These are phyloP conservation scores for Pachypeltis micranthus DNA, from an alignment of 1,140 invertebrate genomes.

Conservation along the genomic window DNA sequence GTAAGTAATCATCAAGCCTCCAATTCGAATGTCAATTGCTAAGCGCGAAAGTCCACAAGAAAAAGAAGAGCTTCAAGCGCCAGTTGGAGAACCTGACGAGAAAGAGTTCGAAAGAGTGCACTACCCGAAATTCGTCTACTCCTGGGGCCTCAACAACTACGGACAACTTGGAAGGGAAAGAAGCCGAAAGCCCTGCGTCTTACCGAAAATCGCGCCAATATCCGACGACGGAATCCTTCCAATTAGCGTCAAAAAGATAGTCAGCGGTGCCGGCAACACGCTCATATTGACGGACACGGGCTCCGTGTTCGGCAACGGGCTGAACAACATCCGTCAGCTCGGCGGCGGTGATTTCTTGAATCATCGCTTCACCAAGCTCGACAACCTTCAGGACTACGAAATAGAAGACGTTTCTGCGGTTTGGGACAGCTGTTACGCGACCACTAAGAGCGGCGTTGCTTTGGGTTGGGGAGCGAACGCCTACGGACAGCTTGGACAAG, in stretches of 20 bases:
- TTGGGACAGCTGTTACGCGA: background rate
- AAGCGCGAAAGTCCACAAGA: too few species aligned
- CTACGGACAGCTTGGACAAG: background rate
- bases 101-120: background rate
- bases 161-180: background rate
- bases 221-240: background rate
- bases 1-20: too few species aligned
- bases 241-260: background rate
- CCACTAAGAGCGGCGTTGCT: background rate
- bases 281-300: background rate
- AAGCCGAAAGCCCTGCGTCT: background rate
- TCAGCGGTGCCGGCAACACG: background rate
- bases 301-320: background rate
- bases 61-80: background rate
- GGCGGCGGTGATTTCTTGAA: background rate
- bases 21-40: background rate
- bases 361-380: background rate
- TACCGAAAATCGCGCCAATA: background rate
- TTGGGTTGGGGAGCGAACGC: background rate
- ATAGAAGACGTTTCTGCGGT: background rate
- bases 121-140: background rate
- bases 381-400: background rate
- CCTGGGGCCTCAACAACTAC: background rate
- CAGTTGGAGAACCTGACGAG: background rate
- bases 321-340: background rate